Base-by-base conservation (phyloP, 2,113 vertebrate species). In the Bungarus multicinctus region DNA sequence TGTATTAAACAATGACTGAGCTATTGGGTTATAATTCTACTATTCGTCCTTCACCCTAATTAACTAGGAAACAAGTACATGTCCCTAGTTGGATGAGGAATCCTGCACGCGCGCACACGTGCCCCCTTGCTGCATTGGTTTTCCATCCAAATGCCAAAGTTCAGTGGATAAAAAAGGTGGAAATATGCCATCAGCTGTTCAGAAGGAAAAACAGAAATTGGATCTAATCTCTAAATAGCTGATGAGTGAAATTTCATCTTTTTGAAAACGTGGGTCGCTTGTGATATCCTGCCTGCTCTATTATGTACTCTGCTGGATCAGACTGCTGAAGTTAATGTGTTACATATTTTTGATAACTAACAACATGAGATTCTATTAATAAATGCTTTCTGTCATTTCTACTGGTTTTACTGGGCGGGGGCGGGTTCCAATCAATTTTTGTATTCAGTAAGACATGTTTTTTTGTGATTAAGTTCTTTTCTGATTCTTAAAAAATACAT, bases 311-410 rank as follows among this genome's bases (percentile, higher is more conserved):
- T 50, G 11, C 22, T 89, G 20, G 30, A n/a, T 85, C 39, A 47
- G 25, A 52, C 52, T 12, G 20, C 16, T 85, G 10, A 58, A 45
- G 47, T 60, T 81, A 85, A 57, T 8, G 10, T 53, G 57, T 60
- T 12, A 52, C n/a, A 34, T 90, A 47, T 30, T n/a, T 50, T 25
- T 85, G 2, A 4, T 53, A 87, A 57, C 57, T 58, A 22, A 34
- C 16, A 95, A 93, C 87, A 88, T 87, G 12, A 85, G 10, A 25
- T 55, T 7, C 87, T 89, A 47, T 90, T 14, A 39, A 96, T 94
- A 95, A 95, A 92, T 94, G 22, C 9, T 90, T 95, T 60, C 87
- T 57, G 53, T 94, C n/a, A 74, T 95, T 91, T 96, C 94, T 95
- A 95, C 64, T 92, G 93, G 50, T 23, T 93, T 94, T 95, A 94